Evolutionary conservation across 1,140 invertebrate genomes (phyloP).

Genomic region (Aphaenogaster rudis): DNA sequence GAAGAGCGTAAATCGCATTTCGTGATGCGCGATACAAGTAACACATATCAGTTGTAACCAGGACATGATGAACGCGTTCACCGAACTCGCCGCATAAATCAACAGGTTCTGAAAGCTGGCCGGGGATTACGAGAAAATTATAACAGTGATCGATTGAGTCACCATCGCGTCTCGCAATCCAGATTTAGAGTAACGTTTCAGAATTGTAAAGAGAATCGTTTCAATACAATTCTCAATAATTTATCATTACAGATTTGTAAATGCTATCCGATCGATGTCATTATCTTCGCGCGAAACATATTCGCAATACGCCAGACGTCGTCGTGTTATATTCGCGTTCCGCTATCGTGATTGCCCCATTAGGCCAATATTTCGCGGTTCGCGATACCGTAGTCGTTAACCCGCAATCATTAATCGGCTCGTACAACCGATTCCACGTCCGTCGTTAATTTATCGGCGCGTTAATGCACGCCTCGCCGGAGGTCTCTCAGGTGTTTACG

Average conservation of each 20-base stretch:
- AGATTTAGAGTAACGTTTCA: background rate
- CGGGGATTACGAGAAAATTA: constrained; percentile 13
- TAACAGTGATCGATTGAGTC: background rate
- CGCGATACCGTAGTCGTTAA: constrained; percentile 63
- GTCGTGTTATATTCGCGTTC: background rate
- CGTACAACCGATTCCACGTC: constrained; percentile 60
- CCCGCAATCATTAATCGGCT: constrained; percentile 65
- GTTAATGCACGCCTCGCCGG: constrained; percentile 24
- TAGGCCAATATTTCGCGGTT: constrained; percentile 26
- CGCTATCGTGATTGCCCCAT: constrained; percentile 30
- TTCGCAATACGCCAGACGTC: background rate
- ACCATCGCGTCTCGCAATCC: background rate
- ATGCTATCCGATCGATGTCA: background rate
- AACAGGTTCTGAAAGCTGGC: constrained; percentile 4
- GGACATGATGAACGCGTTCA: constrained; percentile 13
- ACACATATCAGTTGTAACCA: constrained; percentile 8
- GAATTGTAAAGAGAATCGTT: background rate
- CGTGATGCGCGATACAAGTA: background rate
- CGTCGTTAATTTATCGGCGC: constrained; percentile 66
- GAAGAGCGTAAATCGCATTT: background rate
- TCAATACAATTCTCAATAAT: background rate
- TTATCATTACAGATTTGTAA: background rate
- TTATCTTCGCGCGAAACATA: background rate
- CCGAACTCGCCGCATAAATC: constrained; percentile 25
- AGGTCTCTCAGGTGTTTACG: constrained; percentile 62